Base-by-base conservation (phyloP, 2,888 invertebrate genomes). In the Orchesellides sinensis region DNA sequence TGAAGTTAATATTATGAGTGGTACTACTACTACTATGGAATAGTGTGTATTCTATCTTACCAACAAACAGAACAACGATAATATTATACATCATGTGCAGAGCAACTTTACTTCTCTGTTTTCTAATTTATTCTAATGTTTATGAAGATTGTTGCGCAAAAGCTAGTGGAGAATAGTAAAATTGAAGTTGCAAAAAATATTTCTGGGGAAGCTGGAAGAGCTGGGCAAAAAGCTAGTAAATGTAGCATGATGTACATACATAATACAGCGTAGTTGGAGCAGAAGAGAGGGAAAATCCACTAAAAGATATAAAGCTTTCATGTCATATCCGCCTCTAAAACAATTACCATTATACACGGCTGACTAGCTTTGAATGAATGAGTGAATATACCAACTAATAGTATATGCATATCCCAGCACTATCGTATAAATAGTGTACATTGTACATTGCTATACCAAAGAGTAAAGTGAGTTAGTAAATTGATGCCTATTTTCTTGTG, bases 261-360 rank as follows among this genome's bases (percentile, higher is more conserved):
- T 45, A 45, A 45, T 32, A 69, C 32, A 19, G 45, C 17, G 68
- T n/a, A n/a, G n/a, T n/a, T 32, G 68, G 19, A 17, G 27, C 17
- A 29, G 69, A 35, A 40, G 23, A 21, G n/a, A 47, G 17, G 63
- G 54, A 14, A 47, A 25, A 56, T 52, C 78, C 32, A 66, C 25
- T 27, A 45, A 69, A 72, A 81, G 80, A 73, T 81, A 81, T 81
- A 73, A 81, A 81, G 80, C 80, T 81, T 81, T 81, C 80, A 81
- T 81, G 80, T 81, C 80, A 74, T 81, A 81, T 81, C 80, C 80
- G 80, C 80, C 80, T 81, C 73, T 81, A 81, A 81, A 81, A 81
- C 80, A 81, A 81, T 81, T 81, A 81, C 80, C 80, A 81, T 81
- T 81, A 73, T 66, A 74, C 73, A 81, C 73, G 80, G 66, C 73